Conservation (phyloP, 2,797 vertebrate genomes). For the Aldrovandia affinis region DNA sequence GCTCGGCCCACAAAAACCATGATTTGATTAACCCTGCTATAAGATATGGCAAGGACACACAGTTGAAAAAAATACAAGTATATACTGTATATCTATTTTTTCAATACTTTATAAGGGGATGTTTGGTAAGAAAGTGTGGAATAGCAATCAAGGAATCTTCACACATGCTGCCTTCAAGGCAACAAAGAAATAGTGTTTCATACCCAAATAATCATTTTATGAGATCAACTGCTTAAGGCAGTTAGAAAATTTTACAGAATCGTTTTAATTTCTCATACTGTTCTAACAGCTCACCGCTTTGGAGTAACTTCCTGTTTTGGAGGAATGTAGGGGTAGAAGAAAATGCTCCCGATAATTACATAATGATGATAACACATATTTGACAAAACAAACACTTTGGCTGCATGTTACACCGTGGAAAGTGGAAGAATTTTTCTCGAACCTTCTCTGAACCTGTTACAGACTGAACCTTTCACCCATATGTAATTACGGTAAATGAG, state of each 20-base stretch:
- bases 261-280: neutral
- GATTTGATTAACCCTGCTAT: too few species aligned
- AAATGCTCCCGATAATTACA: conserved; percentile 10
- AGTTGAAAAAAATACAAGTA: neutral
- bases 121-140: neutral
- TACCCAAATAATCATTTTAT: neutral
- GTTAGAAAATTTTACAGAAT: neutral
- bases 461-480: conserved; percentile 32
- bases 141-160: neutral
- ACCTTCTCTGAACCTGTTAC: conserved; percentile 12
- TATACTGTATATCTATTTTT: neutral
- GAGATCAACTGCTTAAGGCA: conserved; percentile 5
- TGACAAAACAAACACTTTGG: conserved; percentile 21
- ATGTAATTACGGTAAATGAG: conserved; percentile 45
- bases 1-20: too few species aligned
- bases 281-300: neutral
- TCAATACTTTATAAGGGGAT: neutral
- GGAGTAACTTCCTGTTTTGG: neutral
- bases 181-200: neutral
- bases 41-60: neutral
- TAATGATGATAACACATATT: neutral
- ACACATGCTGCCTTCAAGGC: neutral
- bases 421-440: conserved; percentile 4
- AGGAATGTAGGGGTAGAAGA: neutral
- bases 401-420: conserved; percentile 10